Evolutionary conservation across 2,797 vertebrate species (phyloP).

Genomic region (Cuniculus paca): DNA sequence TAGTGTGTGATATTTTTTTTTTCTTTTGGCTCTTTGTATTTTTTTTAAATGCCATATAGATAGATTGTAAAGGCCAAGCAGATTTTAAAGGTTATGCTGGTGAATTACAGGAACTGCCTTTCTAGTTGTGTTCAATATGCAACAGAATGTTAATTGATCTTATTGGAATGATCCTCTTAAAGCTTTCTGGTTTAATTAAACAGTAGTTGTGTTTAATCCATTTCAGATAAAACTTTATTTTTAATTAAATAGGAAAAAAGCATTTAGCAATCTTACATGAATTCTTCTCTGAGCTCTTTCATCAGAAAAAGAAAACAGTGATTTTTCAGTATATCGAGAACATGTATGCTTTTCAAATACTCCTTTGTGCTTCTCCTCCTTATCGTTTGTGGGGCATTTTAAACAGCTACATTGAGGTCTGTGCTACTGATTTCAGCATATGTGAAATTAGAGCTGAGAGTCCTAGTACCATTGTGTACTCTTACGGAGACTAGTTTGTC

Average conservation of each 20-base stretch:
- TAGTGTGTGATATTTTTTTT: not conserved
- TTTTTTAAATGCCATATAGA: constrained; percentile 60
- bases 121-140: constrained; percentile 83
- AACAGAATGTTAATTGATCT: constrained; percentile 88
- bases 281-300: constrained; percentile 64
- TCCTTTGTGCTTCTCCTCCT: constrained; percentile 26
- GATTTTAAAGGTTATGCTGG: constrained; percentile 79
- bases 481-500: not conserved
- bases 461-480: not conserved
- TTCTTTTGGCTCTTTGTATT: constrained; percentile 28
- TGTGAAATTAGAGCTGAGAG: constrained; percentile 57
- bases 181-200: constrained; percentile 88
- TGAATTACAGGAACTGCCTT: constrained; percentile 80
- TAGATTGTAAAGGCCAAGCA: constrained; percentile 61
- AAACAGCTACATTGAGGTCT: constrained; percentile 47
- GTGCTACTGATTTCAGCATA: constrained; percentile 27
- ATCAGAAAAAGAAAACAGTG: constrained; percentile 57
- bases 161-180: constrained; percentile 87
- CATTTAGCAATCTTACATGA: constrained; percentile 77
- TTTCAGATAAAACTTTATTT: constrained; percentile 82
- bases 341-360: constrained; percentile 57
- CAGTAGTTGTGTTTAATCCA: constrained; percentile 83
- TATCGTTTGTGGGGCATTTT: constrained; percentile 29
- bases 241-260: constrained; percentile 85
- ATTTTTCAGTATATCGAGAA: constrained; percentile 56